A percentile compares a stretch with the other conserved stretches of the same genome.
These are phyloP conservation scores for Prionailurus bengalensis DNA, from an alignment of 2,113 vertebrate genomes.

Conservation along the genomic window DNA sequence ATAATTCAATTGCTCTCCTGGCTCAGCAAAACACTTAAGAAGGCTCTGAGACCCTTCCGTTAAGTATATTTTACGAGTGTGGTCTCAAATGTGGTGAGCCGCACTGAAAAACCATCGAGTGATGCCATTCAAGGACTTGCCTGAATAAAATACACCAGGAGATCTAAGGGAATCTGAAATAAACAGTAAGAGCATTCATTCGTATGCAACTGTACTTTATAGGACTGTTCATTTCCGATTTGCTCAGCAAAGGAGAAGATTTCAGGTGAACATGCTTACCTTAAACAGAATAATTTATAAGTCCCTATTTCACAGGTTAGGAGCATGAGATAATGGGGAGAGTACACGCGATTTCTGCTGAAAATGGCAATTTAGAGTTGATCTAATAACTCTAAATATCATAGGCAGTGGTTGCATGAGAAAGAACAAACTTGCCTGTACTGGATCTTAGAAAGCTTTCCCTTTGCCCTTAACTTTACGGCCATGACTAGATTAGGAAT, in stretches of 20 bases:
- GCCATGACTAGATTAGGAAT: not conserved
- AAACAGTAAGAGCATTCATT: not conserved
- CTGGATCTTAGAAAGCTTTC: not conserved
- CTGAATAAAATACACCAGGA: not conserved
- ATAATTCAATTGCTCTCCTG: not conserved
- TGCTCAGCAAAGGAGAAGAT: not conserved
- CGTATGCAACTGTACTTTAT: not conserved
- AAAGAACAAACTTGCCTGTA: not conserved
- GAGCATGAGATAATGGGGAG: not conserved
- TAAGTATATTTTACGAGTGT: not conserved
- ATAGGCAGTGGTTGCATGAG: not conserved
- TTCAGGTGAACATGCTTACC: not conserved
- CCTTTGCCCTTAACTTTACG: constrained; percentile 1
- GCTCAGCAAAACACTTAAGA: constrained; percentile 17
- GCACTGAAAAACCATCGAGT: not conserved
- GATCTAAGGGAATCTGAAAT: not conserved
- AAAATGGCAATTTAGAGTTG: not conserved
- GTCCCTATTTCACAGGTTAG: not conserved
- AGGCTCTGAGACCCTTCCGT: not conserved
- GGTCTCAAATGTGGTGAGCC: not conserved
- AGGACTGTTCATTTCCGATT: not conserved
- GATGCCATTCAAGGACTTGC: not conserved
- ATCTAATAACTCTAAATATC: not conserved
- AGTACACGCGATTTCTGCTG: not conserved
- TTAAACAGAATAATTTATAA: constrained; percentile 46